Conservation (phyloP, 2,113 vertebrate genomes). For the Arvicanthis niloticus region DNA sequence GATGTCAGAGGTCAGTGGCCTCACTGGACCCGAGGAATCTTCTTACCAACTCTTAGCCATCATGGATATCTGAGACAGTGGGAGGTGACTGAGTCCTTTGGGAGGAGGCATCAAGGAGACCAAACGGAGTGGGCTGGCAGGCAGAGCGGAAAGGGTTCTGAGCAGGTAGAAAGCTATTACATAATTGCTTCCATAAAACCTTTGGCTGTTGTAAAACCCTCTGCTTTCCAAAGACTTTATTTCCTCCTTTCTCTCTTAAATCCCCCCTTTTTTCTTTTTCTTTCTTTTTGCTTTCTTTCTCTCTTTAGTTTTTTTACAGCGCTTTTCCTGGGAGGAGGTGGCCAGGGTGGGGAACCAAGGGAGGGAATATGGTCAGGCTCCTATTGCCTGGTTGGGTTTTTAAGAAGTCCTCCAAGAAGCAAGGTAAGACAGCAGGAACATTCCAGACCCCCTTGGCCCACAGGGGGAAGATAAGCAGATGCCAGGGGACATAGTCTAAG, state of each 20-base stretch:
- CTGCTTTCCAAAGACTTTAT: slow-evolving; percentile 84
- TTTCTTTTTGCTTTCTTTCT: neutral
- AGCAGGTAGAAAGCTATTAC: slow-evolving; percentile 81
- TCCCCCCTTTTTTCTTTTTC: neutral
- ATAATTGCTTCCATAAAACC: slow-evolving; percentile 77
- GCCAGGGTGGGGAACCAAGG: neutral
- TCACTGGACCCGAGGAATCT: neutral
- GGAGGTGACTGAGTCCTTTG: slow-evolving; percentile 54
- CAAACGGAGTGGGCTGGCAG: slow-evolving; percentile 77
- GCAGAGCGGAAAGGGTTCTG: slow-evolving; percentile 68
- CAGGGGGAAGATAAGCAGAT: neutral
- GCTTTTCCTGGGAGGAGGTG: slow-evolving; percentile 75
- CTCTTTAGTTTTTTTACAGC: slow-evolving; percentile 77
- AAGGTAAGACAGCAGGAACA: slow-evolving; percentile 34
- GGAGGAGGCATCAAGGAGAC: slow-evolving; percentile 53
- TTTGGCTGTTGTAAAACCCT: slow-evolving; percentile 82
- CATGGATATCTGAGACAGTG: neutral
- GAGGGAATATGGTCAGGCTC: slow-evolving; percentile 50
- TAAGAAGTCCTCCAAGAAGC: slow-evolving; percentile 13
- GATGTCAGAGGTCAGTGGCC: slow-evolving; percentile 65
- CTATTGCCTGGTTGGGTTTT: slow-evolving; percentile 10
- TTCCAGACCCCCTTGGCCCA: neutral
- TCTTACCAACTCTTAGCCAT: slow-evolving; percentile 62
- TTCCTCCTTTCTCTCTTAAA: slow-evolving; percentile 80
- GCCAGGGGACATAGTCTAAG: neutral